Evolutionary conservation across 2,888 invertebrate genomes (phyloP).

Genomic region (Dendrolimus pini): DNA sequence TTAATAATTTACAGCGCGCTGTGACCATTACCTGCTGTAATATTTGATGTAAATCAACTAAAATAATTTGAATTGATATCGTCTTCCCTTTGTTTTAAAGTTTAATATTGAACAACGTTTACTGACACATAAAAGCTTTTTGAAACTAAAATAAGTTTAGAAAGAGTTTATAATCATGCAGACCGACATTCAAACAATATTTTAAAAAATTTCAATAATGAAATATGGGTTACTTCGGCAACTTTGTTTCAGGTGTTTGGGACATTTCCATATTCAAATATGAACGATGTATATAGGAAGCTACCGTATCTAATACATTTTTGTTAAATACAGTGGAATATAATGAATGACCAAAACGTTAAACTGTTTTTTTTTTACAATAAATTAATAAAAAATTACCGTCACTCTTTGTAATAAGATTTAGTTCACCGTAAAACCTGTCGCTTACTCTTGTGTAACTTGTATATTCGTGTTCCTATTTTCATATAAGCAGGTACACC

Average conservation of each 20-base stretch:
- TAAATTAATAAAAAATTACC: no score
- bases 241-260: neutral
- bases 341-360: no score
- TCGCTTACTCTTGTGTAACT: no score
- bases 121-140: neutral
- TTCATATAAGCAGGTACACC: no score
- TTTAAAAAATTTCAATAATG: neutral
- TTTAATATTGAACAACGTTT: neutral
- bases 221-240: neutral
- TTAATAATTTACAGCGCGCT: conserved; percentile 21
- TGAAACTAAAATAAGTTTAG: neutral
- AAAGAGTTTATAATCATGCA: neutral
- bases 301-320: no score
- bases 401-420: no score
- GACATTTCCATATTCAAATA: neutral
- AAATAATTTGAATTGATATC: neutral
- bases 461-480: no score
- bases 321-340: no score
- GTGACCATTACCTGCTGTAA: conserved; percentile 1
- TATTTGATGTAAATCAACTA: neutral
- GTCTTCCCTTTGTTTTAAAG: neutral
- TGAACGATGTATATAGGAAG: neutral
- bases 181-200: neutral
- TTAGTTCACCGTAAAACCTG: no score
- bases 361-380: no score